Evolutionary conservation across 2,797 vertebrate species (phyloP).

Genomic region (Intellagama lesueurii): DNA sequence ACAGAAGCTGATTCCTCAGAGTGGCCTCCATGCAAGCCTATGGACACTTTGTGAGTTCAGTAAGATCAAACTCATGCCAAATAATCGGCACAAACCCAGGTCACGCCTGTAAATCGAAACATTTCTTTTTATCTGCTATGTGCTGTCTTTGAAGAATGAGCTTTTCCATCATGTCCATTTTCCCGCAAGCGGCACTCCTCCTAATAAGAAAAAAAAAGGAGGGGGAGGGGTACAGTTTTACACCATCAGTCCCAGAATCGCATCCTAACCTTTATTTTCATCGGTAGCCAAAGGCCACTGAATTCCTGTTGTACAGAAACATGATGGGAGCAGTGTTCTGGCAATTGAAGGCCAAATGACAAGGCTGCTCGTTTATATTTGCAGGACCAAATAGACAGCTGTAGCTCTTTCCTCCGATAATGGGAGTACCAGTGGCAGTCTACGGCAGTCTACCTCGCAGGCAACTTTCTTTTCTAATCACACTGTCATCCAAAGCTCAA

Average conservation of each 20-base stretch:
- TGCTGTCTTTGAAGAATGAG: not conserved
- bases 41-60: not conserved
- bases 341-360: slow-evolving; percentile 44
- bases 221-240: not conserved
- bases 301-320: slow-evolving; percentile 57
- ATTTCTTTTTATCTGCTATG: slow-evolving; percentile 41
- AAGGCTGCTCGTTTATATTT: slow-evolving; percentile 43
- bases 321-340: slow-evolving; percentile 33
- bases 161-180: not conserved
- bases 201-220: slow-evolving; percentile 39
- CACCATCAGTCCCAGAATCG: slow-evolving; percentile 33
- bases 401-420: slow-evolving; percentile 45
- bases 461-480: slow-evolving; percentile 59
- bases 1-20: not conserved
- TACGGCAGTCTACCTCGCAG: slow-evolving; percentile 54
- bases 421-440: slow-evolving; percentile 9
- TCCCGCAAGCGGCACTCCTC: slow-evolving; percentile 16
- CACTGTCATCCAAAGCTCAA: slow-evolving; percentile 57
- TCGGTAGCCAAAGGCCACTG: slow-evolving; percentile 55
- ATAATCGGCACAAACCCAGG: not conserved
- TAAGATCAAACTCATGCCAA: slow-evolving; percentile 22
- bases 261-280: slow-evolving; percentile 49
- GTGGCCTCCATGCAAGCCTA: slow-evolving; percentile 14
- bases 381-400: not conserved
- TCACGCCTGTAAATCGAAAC: slow-evolving; percentile 29